These are phyloP conservation scores for Trichacis sp. DNA, from an alignment of 2,888 invertebrate species.

Conservation along the genomic window DNA sequence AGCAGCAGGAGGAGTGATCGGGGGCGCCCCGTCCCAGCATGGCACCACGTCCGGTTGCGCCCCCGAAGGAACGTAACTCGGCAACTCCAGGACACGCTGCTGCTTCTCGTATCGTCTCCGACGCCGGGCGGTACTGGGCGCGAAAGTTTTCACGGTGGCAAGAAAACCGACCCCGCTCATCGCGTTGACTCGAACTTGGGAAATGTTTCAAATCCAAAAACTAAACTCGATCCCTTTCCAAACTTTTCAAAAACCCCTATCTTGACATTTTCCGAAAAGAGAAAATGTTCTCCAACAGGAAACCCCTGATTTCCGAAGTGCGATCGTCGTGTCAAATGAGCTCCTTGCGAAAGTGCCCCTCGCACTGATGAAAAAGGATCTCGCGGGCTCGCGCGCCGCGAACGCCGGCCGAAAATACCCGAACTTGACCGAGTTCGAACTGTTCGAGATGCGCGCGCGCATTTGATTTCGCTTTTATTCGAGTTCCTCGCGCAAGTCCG, in stretches of 20 bases:
- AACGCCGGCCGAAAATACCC: constrained; percentile 38
- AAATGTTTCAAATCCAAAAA: no score
- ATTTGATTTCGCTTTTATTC: constrained; percentile 21
- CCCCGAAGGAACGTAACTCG: constrained; percentile 52
- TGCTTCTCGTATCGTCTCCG: constrained; percentile 76
- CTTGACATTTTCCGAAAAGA: no score
- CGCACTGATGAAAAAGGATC: constrained; percentile 49
- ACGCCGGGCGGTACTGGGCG: constrained; percentile 74
- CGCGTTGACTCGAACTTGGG: constrained; percentile 23
- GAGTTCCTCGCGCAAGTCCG: constrained; percentile 22
- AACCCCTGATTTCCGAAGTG: no score
- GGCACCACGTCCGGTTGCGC: constrained; percentile 72
- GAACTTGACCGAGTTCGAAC: constrained; percentile 30
- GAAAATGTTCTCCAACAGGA: no score
- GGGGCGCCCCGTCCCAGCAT: constrained; percentile 73
- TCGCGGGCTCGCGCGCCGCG: constrained; percentile 24
- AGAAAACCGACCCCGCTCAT: constrained; percentile 75
- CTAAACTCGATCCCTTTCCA: no score
- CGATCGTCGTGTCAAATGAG: no score
- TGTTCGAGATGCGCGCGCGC: constrained; percentile 30
- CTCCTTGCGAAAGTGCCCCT: constrained; percentile 53
- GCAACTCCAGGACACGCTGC: constrained; percentile 69
- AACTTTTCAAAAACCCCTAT: not conserved
- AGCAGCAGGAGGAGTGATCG: constrained; percentile 78
- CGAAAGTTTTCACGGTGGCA: constrained; percentile 76